phyloP scores from a whole-genome alignment of 2,797 vertebrate genomes.

The Clarias laeviceps region DNA sequence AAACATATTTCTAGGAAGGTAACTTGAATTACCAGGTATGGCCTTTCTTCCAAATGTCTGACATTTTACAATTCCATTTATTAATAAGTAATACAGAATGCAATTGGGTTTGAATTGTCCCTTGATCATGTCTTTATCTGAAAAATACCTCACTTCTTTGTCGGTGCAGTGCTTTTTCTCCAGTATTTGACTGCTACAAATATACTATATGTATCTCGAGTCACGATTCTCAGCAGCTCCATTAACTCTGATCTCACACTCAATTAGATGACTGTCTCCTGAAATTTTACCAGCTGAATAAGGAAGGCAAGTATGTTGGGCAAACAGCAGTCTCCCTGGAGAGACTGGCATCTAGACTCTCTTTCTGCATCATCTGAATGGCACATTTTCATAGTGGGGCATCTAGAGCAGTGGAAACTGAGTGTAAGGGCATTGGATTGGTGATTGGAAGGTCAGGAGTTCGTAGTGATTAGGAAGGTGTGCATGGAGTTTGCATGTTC shows the following conservation, averaged over 20 bases:
- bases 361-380: background rate
- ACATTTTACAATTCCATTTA: background rate
- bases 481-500: too few species aligned
- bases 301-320: background rate
- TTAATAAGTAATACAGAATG: too few species aligned
- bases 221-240: background rate
- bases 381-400: background rate
- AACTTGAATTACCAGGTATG: background rate
- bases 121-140: background rate
- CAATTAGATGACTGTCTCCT: background rate
- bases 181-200: background rate
- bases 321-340: background rate
- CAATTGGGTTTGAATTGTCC: background rate
- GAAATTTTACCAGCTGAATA: background rate
- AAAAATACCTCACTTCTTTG: background rate
- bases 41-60: background rate
- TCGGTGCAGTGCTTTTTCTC: background rate
- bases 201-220: background rate
- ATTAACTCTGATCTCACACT: conserved; percentile 6
- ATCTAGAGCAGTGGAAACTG: background rate
- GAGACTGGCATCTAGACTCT: too few species aligned
- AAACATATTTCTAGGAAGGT: background rate
- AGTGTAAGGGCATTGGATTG: background rate
- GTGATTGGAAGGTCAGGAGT: background rate
- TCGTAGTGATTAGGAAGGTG: too few species aligned